Conservation (phyloP, 1,140 invertebrate genomes). For the Zeugodacus cucurbitae region DNA sequence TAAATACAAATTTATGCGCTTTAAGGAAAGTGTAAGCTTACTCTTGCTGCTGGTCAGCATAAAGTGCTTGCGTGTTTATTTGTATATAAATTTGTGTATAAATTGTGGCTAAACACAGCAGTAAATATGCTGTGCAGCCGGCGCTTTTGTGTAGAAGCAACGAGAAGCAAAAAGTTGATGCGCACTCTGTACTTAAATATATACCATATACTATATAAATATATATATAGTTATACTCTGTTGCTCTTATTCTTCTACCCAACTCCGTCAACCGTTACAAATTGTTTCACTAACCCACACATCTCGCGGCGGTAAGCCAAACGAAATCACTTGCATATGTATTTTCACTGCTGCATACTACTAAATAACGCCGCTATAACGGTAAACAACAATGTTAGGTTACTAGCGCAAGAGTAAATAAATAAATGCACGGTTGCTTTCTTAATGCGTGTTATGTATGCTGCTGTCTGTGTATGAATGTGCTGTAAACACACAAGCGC, state of each 20-base stretch:
- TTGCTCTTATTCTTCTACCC: not conserved
- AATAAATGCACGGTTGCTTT: not conserved
- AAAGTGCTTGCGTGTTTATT: not conserved
- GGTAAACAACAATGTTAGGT: not conserved
- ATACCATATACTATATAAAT: not conserved
- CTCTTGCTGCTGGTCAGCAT: too few species aligned
- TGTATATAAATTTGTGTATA: not conserved
- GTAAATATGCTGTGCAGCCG: not conserved
- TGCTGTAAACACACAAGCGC: not conserved
- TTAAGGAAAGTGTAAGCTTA: too few species aligned
- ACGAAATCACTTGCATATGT: too few species aligned
- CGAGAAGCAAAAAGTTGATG: not conserved
- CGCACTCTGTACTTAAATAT: not conserved
- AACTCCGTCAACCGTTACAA: not conserved
- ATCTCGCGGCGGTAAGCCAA: not conserved
- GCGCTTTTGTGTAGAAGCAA: not conserved
- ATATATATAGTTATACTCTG: not conserved
- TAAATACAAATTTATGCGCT: not conserved
- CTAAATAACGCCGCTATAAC: not conserved
- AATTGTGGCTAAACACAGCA: not conserved
- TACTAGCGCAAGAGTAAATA: slow-evolving; percentile 3
- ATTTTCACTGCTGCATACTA: not conserved
- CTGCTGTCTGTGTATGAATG: not conserved
- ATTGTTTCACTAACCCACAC: slow-evolving; percentile 34
- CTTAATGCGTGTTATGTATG: not conserved